Evolutionary conservation across 2,888 invertebrate species (phyloP), one percentile per base, ranked within the genome.

Genomic region (Crocallis elinguaria): DNA sequence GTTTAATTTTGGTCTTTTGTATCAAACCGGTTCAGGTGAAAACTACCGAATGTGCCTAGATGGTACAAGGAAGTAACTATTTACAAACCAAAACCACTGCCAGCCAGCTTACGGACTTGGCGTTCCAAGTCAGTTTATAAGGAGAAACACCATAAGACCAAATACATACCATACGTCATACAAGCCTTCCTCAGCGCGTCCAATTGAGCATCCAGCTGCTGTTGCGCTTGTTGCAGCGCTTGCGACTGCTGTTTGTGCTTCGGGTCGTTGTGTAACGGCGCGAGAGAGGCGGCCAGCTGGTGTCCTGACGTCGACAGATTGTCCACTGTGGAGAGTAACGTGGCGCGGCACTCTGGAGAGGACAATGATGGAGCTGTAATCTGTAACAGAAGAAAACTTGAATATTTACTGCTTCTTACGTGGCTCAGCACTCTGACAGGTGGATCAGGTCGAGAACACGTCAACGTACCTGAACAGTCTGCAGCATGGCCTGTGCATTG

Each of bases 151-250:
- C 3, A n/a, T n/a, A 7, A 1, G 9, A 17, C 16, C 19, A 7
- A 2, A 7, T 25, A 25, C 21, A 19, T 36, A 25, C 25, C 30
- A 21, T 46, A 16, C n/a, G 21, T 27, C 13, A 17, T 19, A 27
- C 57, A 59, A 2, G 59, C 54, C 7, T 30, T 32, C 29, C 42
- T 55, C 43, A 64, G 25, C 17, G 35, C 39, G 12, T 59, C 49
- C 23, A 58, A 11, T n/a, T 50, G 48, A 0, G 25, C 21, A 5
- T 69, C 63, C 48, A 82, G 53, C 12, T 66, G 53, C 9, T 54
- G 27, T 0, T 53, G 59, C 1, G 67, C 56, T 1, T 32, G 50
- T 5, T 63, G 56, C 30, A 73, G 56, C 12, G 44, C 53, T 30
- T 7, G 16, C 25, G 21, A 62, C 19, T 23, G 49, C n/a, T 36